phyloP scores from a whole-genome alignment of 2,797 vertebrate species.

The Heliangelus exortis region DNA sequence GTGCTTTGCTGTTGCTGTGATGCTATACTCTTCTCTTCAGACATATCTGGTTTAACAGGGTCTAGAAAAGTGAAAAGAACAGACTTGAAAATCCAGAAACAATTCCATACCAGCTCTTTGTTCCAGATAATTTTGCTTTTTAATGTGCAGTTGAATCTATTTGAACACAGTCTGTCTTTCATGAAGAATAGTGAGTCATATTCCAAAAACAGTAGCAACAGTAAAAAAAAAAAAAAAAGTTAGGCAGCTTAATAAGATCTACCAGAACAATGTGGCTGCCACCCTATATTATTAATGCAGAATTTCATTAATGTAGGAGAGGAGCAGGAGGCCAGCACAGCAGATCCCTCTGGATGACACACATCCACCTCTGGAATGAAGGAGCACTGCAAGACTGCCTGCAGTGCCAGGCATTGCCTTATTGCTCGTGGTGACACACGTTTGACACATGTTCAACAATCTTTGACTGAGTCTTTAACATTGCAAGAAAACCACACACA shows the following conservation, averaged over 20 bases:
- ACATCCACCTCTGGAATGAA: background rate
- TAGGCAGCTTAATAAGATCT: background rate
- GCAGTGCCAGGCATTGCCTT: background rate
- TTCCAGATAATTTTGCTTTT: background rate
- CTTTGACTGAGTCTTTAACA: background rate
- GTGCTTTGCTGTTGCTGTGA: conserved; percentile 35
- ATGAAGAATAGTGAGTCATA: background rate
- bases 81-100: background rate
- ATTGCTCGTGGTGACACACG: background rate
- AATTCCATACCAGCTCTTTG: background rate
- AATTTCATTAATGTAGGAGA: background rate
- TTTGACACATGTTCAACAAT: background rate
- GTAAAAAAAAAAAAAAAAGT: background rate
- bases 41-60: background rate
- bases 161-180: background rate
- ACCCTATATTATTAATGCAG: background rate
- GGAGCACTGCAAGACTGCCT: background rate
- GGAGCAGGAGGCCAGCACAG: background rate
- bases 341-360: background rate
- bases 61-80: conserved; percentile 56
- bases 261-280: background rate
- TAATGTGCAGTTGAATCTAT: background rate
- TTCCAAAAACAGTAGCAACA: background rate
- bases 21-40: conserved; percentile 46
- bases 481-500: background rate